Conservation (phyloP, 2,888 invertebrate genomes). For the Brassicogethes aeneus region DNA sequence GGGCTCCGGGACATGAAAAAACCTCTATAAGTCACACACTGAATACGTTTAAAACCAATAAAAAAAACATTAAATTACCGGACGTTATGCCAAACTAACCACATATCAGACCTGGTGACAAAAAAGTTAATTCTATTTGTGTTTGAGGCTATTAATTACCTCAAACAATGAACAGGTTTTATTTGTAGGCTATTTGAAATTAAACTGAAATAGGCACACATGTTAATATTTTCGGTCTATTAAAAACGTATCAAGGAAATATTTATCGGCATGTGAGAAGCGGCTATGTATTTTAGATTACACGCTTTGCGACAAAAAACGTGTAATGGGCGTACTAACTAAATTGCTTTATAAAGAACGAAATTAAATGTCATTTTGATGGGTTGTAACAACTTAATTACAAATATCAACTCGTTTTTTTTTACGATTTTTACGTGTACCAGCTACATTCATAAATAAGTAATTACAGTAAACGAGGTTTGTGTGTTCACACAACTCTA, state of each 20-base stretch:
- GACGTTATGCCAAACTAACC: constrained; percentile 21
- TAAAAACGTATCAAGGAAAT: constrained; percentile 26
- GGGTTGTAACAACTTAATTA: constrained; percentile 20
- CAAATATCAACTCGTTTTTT: constrained; percentile 15
- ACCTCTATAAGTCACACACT: constrained; percentile 16
- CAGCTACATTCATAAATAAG: neutral
- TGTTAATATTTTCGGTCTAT: constrained; percentile 10
- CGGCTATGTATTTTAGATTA: constrained; percentile 7
- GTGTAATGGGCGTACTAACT: constrained; percentile 12
- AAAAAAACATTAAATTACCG: constrained; percentile 16
- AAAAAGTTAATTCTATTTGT: neutral
- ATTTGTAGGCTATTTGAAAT: neutral
- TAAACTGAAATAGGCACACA: neutral
- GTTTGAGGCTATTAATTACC: neutral
- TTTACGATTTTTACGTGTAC: constrained; percentile 1
- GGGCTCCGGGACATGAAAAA: constrained; percentile 15
- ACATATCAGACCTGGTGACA: neutral
- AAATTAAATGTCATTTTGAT: constrained; percentile 21
- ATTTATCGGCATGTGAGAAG: constrained; percentile 18
- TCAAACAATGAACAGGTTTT: neutral
- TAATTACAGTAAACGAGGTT: neutral
- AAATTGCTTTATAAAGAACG: constrained; percentile 16
- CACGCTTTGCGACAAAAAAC: constrained; percentile 4
- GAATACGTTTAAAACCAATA: constrained; percentile 14
- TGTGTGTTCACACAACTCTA: neutral